These are phyloP conservation scores for Coturnix japonica DNA, from an alignment of 2,113 vertebrate genomes.

Conservation along the genomic window DNA sequence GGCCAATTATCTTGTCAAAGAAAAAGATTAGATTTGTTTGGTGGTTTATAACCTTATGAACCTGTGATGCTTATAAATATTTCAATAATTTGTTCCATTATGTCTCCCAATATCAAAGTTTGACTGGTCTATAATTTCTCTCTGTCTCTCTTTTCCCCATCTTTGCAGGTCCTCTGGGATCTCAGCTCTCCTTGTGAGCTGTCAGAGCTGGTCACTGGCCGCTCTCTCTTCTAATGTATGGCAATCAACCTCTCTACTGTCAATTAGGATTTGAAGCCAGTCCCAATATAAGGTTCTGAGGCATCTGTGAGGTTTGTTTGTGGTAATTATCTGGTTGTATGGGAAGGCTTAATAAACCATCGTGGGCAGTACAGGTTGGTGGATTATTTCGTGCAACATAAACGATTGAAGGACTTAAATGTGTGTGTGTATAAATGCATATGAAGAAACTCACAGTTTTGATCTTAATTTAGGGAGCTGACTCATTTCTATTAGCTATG, in stretches of 20 bases:
- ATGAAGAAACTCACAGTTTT: background rate
- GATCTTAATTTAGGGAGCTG: background rate
- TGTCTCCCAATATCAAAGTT: constrained; percentile 70
- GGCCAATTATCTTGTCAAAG: constrained; percentile 72
- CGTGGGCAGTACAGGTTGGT: background rate
- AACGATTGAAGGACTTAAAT: background rate
- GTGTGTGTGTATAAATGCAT: background rate
- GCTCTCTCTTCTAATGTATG: background rate
- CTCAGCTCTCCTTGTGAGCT: constrained; percentile 13
- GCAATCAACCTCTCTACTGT: background rate
- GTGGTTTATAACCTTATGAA: constrained; percentile 71
- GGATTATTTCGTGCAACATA: background rate
- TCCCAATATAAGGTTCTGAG: background rate
- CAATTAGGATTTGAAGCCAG: background rate
- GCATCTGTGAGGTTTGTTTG: background rate
- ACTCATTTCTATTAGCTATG: background rate
- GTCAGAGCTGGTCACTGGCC: constrained; percentile 50
- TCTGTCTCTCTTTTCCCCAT: constrained; percentile 37
- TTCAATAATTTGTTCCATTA: constrained; percentile 74
- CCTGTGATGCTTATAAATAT: constrained; percentile 70
- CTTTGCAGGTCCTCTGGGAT: constrained; percentile 47
- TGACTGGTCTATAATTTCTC: constrained; percentile 64
- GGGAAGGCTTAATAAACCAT: background rate
- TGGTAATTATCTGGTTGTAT: background rate
- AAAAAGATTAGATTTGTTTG: constrained; percentile 67